Conservation (phyloP, 2,888 invertebrate genomes). For the Chironomus riparius region DNA sequence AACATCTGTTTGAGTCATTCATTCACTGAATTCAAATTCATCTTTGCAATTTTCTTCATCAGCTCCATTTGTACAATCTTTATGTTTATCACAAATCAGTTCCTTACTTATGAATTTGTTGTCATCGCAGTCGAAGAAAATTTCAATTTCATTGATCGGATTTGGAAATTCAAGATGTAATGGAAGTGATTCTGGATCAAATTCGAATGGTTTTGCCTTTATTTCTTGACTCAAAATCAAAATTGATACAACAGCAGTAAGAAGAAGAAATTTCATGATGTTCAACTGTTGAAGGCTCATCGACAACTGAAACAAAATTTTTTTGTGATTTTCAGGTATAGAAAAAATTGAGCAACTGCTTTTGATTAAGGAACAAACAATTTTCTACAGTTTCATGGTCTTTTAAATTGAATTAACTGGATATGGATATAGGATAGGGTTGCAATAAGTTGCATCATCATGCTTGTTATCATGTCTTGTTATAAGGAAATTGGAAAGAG, state of each 20-base stretch:
- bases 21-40: neutral
- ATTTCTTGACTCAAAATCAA: neutral
- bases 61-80: neutral
- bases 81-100: conserved; percentile 3
- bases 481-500: neutral
- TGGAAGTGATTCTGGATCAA: neutral
- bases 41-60: conserved; percentile 4
- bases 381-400: neutral
- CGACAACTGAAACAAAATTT: neutral
- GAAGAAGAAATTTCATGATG: neutral
- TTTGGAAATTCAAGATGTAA: neutral
- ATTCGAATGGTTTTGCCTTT: neutral
- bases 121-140: conserved; percentile 17
- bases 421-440: neutral
- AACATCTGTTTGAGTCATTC: neutral
- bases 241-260: neutral
- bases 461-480: neutral
- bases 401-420: neutral
- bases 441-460: neutral
- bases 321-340: neutral
- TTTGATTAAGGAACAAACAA: neutral
- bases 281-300: neutral
- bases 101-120: conserved; percentile 12
- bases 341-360: neutral
- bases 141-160: neutral